Percentiles rank a stretch among this genome's conserved stretches.
These are phyloP conservation scores for Drymodes brunneopygia DNA, from an alignment of 2,113 vertebrate genomes.

Conservation along the genomic window DNA sequence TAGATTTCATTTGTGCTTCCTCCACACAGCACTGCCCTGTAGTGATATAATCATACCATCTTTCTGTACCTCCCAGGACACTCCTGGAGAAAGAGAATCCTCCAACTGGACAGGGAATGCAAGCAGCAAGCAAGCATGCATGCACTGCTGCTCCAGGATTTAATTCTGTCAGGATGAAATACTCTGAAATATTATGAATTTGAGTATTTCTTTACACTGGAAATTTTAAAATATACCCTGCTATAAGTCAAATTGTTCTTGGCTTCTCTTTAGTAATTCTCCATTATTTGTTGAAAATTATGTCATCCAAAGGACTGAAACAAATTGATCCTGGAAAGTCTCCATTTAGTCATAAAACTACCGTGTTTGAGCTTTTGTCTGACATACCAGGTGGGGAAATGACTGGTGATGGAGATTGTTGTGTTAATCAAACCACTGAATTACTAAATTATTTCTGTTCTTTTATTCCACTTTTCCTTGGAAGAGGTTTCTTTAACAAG, in stretches of 20 bases:
- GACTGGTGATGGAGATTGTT: background rate
- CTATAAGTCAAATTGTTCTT: background rate
- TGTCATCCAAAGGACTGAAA: background rate
- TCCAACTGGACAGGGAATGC: background rate
- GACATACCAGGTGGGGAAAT: background rate
- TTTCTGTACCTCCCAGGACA: background rate
- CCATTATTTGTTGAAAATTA: background rate
- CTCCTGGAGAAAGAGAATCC: background rate
- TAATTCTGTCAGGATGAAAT: background rate
- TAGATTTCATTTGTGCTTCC: background rate
- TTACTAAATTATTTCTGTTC: background rate
- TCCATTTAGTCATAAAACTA: background rate
- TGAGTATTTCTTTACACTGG: background rate
- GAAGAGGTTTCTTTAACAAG: conserved; percentile 10
- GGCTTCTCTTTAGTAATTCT: background rate
- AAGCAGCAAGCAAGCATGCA: background rate
- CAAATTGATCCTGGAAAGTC: background rate
- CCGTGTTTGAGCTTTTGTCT: background rate
- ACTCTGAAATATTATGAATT: background rate
- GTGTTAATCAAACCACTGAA: background rate
- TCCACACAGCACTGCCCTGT: background rate
- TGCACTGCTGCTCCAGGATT: background rate
- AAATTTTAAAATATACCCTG: background rate
- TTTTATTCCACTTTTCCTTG: background rate
- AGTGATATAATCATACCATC: background rate